Percentiles rank a stretch among this genome's conserved stretches.
These are phyloP conservation scores for Epinephelus awoara DNA, from an alignment of 2,797 vertebrate genomes.

Conservation along the genomic window DNA sequence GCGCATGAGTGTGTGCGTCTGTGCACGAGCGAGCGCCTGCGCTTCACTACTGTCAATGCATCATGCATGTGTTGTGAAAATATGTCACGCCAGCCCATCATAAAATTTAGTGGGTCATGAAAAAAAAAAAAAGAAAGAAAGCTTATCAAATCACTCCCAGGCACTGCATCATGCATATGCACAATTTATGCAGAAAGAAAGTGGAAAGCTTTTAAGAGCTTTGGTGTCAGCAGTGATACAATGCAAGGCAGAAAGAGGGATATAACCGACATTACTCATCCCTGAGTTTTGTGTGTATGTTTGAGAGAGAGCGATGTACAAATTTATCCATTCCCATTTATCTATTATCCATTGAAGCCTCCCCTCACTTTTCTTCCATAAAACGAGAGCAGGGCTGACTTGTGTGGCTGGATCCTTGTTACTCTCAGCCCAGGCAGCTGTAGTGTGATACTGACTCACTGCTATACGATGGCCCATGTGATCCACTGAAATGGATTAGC, in stretches of 20 bases:
- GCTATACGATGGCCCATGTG: not conserved
- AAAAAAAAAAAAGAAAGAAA: conserved; percentile 24
- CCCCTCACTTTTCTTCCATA: conserved; percentile 7
- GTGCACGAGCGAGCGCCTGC: not conserved
- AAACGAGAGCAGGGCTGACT: conserved; percentile 16
- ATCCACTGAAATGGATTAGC: not conserved
- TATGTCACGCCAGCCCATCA: conserved; percentile 53
- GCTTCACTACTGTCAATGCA: conserved; percentile 37
- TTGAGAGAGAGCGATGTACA: conserved; percentile 37
- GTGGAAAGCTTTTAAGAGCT: conserved; percentile 66
- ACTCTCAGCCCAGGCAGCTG: conserved; percentile 10
- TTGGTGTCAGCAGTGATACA: conserved; percentile 46
- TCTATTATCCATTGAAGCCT: conserved; percentile 26
- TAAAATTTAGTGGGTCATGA: conserved; percentile 60
- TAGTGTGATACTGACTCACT: not conserved
- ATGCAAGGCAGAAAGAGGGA: conserved; percentile 16
- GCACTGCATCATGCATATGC: conserved; percentile 55
- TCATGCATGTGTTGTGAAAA: conserved; percentile 62
- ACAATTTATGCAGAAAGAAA: conserved; percentile 62
- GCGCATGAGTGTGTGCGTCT: conserved; percentile 8
- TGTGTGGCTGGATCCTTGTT: not conserved
- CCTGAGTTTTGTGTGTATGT: conserved; percentile 30
- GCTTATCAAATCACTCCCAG: conserved; percentile 55
- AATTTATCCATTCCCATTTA: conserved; percentile 30
- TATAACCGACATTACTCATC: conserved; percentile 33